Conservation (phyloP, 1,140 invertebrate genomes). For the Conopomorpha cramerella region DNA sequence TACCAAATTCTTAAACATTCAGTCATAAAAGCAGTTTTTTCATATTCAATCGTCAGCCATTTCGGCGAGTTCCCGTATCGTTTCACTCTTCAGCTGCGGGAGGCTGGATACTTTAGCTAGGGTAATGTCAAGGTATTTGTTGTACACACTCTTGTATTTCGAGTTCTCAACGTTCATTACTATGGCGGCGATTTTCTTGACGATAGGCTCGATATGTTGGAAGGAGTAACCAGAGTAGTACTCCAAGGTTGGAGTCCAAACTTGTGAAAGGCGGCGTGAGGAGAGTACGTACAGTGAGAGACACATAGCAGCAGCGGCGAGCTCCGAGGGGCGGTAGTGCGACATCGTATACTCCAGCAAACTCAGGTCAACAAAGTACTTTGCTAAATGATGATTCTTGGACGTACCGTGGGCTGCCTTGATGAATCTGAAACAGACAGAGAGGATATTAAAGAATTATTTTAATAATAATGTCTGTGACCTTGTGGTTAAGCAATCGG, state of each 20-base stretch:
- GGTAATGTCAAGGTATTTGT: constrained; percentile 64
- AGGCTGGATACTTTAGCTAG: constrained; percentile 65
- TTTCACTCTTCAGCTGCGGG: constrained; percentile 58
- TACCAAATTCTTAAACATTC: too few relatives aligned
- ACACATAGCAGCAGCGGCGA: constrained; percentile 61
- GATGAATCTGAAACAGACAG: constrained; percentile 65
- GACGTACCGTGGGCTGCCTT: constrained; percentile 68
- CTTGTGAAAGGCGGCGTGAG: constrained; percentile 32
- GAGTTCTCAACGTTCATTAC: constrained; percentile 62
- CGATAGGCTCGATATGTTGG: constrained; percentile 63
- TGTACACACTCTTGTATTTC: constrained; percentile 65
- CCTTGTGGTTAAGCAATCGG: too few relatives aligned
- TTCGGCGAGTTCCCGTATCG: constrained; percentile 24
- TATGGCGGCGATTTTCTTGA: constrained; percentile 63
- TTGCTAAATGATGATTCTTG: constrained; percentile 83
- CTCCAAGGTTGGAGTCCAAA: constrained; percentile 67
- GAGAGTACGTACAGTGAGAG: constrained; percentile 58
- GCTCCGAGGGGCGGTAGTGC: constrained; percentile 78
- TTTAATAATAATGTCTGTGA: too few relatives aligned
- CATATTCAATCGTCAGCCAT: constrained; percentile 8
- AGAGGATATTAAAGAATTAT: too few relatives aligned
- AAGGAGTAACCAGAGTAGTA: constrained; percentile 67
- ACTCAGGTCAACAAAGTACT: constrained; percentile 90
- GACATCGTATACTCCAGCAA: constrained; percentile 83
- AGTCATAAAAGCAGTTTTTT: too few relatives aligned